phyloP scores from a whole-genome alignment of 2,797 vertebrate genomes.

The Graptemys geographica region DNA sequence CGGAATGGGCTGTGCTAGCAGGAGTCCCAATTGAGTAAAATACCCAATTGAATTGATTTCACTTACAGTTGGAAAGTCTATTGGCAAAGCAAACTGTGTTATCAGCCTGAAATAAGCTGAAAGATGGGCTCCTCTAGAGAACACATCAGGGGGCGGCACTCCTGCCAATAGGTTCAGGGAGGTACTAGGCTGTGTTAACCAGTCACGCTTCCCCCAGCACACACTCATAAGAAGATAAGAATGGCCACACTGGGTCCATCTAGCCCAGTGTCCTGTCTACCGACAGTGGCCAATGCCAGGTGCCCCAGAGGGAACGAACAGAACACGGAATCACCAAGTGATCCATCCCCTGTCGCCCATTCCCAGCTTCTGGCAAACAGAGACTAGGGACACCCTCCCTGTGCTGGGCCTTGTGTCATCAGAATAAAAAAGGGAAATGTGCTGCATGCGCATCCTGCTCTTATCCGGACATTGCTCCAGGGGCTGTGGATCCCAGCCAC shows the following conservation, averaged over 20 bases:
- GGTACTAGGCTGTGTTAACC: not conserved
- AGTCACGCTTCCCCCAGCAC: too few species aligned
- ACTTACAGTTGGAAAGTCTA: not conserved
- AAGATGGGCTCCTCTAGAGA: rapidly evolving
- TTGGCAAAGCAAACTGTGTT: not conserved
- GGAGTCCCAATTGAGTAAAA: not conserved
- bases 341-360: too few species aligned
- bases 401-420: not conserved
- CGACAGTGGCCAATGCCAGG: too few species aligned
- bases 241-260: too few species aligned
- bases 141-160: not conserved
- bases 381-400: not conserved
- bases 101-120: not conserved
- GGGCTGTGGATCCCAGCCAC: not conserved
- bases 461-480: too few species aligned
- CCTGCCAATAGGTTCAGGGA: not conserved
- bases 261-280: too few species aligned
- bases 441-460: too few species aligned
- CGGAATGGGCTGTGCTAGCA: not conserved
- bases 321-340: too few species aligned
- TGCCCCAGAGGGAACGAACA: too few species aligned
- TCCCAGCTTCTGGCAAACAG: too few species aligned
- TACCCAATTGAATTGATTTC: not conserved
- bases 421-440: not conserved
- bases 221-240: too few species aligned